Conservation (phyloP, 2,888 invertebrate genomes). For the Luffia ferchaultella region DNA sequence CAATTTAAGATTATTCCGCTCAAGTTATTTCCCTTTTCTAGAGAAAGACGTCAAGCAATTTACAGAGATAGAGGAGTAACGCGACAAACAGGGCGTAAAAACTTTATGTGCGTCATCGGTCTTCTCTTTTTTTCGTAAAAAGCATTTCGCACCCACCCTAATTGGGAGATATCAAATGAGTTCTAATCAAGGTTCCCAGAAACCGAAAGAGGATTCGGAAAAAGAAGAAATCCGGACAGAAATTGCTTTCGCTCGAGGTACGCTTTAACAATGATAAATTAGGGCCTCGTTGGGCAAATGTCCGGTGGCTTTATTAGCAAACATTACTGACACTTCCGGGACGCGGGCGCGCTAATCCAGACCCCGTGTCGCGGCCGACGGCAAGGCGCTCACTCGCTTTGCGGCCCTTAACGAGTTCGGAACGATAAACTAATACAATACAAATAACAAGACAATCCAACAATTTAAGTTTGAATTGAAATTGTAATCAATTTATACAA, state of each 20-base stretch:
- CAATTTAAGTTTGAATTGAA: conserved; percentile 20
- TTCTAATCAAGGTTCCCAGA: conserved; percentile 23
- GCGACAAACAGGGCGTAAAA: conserved; percentile 12
- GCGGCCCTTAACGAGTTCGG: conserved; percentile 16
- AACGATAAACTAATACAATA: conserved; percentile 8
- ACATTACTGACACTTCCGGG: conserved; percentile 35
- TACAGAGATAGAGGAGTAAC: conserved; percentile 22
- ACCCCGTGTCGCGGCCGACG: too few relatives aligned
- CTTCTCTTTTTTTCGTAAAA: conserved; percentile 15
- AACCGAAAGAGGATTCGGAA: conserved; percentile 25
- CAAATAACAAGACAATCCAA: conserved; percentile 11
- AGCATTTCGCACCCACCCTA: conserved; percentile 17
- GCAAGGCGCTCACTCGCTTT: conserved; percentile 10
- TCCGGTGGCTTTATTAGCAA: conserved; percentile 47
- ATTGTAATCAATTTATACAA: conserved; percentile 2
- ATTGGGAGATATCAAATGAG: conserved; percentile 33
- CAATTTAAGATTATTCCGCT: conserved; percentile 27
- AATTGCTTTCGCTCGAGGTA: conserved; percentile 51
- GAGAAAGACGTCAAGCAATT: conserved; percentile 18
- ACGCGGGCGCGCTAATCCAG: conserved; percentile 26
- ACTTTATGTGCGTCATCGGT: conserved; percentile 17
- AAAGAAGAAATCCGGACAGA: conserved; percentile 37
- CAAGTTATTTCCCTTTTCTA: conserved; percentile 22
- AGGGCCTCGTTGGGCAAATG: conserved; percentile 39
- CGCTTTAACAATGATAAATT: conserved; percentile 55